These are phyloP conservation scores for Orestias chungarensis DNA, from an alignment of 2,797 vertebrate species.

Conservation along the genomic window DNA sequence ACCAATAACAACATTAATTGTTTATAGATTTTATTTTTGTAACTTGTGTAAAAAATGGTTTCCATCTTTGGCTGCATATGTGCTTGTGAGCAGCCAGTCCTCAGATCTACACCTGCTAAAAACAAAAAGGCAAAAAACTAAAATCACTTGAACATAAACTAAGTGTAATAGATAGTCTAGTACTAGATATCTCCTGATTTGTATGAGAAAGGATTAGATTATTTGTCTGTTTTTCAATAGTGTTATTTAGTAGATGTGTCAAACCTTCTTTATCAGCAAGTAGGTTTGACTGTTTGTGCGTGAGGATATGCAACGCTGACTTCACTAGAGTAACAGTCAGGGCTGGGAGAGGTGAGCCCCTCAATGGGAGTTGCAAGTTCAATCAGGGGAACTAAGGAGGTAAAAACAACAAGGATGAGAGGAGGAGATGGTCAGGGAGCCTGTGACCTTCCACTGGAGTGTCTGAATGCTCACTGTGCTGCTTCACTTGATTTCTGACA, in stretches of 20 bases:
- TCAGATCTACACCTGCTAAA: not conserved
- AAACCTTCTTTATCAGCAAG: constrained; percentile 44
- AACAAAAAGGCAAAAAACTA: not conserved
- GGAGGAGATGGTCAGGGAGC: constrained; percentile 18
- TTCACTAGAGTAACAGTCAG: constrained; percentile 69
- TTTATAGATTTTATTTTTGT: not conserved
- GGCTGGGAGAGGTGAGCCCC: constrained; percentile 67
- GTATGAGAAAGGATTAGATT: constrained; percentile 4
- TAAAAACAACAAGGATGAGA: constrained; percentile 59
- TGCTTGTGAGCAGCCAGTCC: not conserved
- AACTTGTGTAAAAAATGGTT: not conserved
- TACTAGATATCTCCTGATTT: not conserved
- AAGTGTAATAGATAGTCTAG: not conserved
- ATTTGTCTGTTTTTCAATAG: constrained; percentile 20
- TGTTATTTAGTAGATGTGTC: constrained; percentile 43
- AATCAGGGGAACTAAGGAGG: constrained; percentile 69
- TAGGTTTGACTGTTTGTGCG: constrained; percentile 44
- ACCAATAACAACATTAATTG: not conserved
- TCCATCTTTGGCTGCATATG: not conserved
- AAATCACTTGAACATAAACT: not conserved
- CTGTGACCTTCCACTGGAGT: constrained; percentile 62
- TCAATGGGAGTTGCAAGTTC: constrained; percentile 59
- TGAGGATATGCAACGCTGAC: constrained; percentile 62
- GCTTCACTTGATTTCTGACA: constrained; percentile 58
- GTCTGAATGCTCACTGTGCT: constrained; percentile 46